Evolutionary conservation across 2,888 invertebrate species (phyloP), one percentile per base, ranked within the genome.

Genomic region (Ichneumoninae sp.): DNA sequence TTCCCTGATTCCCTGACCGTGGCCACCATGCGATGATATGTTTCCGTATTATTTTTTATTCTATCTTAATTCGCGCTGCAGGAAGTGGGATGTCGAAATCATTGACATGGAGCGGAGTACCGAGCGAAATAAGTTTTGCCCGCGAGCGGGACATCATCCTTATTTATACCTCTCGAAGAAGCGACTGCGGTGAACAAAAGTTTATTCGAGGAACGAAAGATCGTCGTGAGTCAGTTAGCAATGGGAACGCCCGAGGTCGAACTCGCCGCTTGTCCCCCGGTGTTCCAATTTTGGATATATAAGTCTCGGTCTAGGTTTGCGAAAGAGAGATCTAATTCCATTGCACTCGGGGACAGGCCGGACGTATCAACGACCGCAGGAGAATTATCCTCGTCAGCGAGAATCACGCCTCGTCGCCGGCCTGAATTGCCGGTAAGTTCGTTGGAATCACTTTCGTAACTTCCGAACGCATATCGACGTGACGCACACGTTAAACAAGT

Each of bases 221-320:
- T 71, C 73, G 66, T 71, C 77, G 81, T 85, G 85, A 85, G 73
- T 85, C 85, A 85, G 75, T 63, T 82, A 52, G 73, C 65, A 69
- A 83, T 69, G 69, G 57, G 69, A 63, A 75, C 80, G 76, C 70
- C 33, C 63, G 75, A 68, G 74, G 33, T 57, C 75, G 63, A 68
- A 63, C 69, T 68, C 36, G 63, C 68, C 73, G 65, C 73, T 57
- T 54, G 66, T 83, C 80, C 68, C 69, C 79, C 75, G 74, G 22
- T 50, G 75, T 63, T 68, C 36, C 50, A 81, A 22, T 75, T 81
- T 26, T 40, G 8, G 22, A 57, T 30, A 68, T 68, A 74, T 33
- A 80, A 73, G 50, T 47, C 30, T 57, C 65, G 47, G 19, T 63
- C n/a, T 47, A 73, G 19, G 52, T 66, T 65, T 52, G 54, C 44